Evolutionary conservation across 2,797 vertebrate genomes (phyloP), one percentile per base, ranked within the genome.

Genomic region (Bryconaethiops microstoma): DNA sequence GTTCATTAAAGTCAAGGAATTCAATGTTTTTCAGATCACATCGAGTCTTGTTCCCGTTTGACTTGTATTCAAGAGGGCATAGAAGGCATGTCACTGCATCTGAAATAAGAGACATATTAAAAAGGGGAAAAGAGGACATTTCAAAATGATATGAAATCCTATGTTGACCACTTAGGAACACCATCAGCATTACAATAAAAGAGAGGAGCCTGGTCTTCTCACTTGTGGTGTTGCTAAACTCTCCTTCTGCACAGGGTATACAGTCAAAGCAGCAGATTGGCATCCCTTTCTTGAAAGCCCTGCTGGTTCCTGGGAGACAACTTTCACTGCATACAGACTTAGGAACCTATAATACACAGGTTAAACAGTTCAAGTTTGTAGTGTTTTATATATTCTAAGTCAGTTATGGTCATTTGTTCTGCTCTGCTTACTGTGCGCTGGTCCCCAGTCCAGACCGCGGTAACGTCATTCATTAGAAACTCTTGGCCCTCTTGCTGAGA

Each of bases 201-300:
- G 85, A 83, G 52, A 91, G 39, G 52, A 88, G 85, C 84, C 84
- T 87, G 10, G 87, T 80, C 50, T 85, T 90, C 94, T 95, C 92
- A 95, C 94, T 94, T 93, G 92, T 93, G 52, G 86, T 92, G 86
- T 93, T 93, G 91, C 93, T 95, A 88, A 93, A 92, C 84, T 93
- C 90, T 70, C 92, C 93, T 0, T 92, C 93, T 76, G 92, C 92
- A 83, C 94, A 95, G 42, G 86, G 54, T 59, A 93, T 91, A 86
- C 94, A 95, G 76, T 93, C 92, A 75, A 94, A 95, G 82, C 94
- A 95, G 85, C 94, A 95, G 77, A 92, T 69, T 1, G 94, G 93
- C 63, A 92, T 95, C 25, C 92, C 92, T 82, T 93, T 94, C 7
- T 92, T 84, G 40, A 93, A 90, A 29, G 93, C 92, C 52, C 86